Conservation (phyloP, 2,888 invertebrate species). For the Eumacrocentrus americanus region DNA sequence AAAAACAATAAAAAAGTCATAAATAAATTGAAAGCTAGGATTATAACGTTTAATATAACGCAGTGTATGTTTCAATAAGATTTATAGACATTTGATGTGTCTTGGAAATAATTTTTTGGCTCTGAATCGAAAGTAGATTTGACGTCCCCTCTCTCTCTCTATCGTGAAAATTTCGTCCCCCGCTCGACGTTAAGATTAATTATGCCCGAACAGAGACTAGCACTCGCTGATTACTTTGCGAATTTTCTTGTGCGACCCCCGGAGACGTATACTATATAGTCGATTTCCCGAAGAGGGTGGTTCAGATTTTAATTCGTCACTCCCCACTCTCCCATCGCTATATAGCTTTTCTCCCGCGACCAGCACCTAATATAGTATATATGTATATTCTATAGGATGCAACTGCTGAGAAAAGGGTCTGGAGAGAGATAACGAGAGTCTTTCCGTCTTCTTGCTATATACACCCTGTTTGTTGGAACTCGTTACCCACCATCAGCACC, state of each 20-base stretch:
- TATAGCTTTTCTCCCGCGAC: background rate
- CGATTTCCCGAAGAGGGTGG: constrained; percentile 32
- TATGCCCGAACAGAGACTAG: constrained; percentile 42
- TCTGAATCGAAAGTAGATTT: constrained; percentile 27
- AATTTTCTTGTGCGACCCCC: constrained; percentile 41
- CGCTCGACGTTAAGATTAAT: constrained; percentile 40
- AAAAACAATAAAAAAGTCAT: background rate
- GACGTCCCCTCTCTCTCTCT: constrained; percentile 22
- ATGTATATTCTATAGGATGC: background rate
- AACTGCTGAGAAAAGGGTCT: constrained; percentile 2
- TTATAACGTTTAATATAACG: no score
- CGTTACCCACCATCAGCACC: constrained; percentile 35
- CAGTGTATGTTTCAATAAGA: no score
- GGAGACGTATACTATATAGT: constrained; percentile 21
- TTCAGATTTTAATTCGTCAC: constrained; percentile 45
- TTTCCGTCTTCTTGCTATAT: constrained; percentile 33
- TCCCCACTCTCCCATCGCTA: constrained; percentile 16
- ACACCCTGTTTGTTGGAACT: constrained; percentile 25
- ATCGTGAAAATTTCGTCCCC: constrained; percentile 28
- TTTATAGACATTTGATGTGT: background rate
- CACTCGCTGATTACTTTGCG: constrained; percentile 44
- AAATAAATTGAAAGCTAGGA: background rate
- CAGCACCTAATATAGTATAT: background rate
- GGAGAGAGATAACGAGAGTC: constrained; percentile 24
- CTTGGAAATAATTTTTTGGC: background rate